A percentile compares a stretch with the other conserved stretches of the same genome.
These are phyloP conservation scores for Cryptocephalus primarius DNA, from an alignment of 2,888 invertebrate species.

Conservation along the genomic window DNA sequence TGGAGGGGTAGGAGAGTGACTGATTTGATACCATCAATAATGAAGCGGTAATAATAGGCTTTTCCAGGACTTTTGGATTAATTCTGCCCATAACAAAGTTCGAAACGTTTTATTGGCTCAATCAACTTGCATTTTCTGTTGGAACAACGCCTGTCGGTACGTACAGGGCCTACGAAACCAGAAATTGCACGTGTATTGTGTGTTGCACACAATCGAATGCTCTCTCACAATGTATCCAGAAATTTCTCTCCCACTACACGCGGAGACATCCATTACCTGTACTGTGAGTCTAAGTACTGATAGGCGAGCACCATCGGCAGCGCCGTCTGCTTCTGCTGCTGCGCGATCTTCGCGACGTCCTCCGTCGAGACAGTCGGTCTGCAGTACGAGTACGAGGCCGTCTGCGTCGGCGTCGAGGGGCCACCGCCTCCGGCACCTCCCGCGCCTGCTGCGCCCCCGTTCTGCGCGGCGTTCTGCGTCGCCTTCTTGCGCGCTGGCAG, in stretches of 20 bases:
- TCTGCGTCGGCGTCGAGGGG: conserved; percentile 41
- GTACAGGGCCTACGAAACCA: no score
- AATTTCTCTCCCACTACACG: no score
- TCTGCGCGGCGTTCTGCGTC: conserved; percentile 34
- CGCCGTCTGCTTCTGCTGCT: conserved; percentile 21
- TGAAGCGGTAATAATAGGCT: no score
- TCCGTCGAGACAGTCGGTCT: conserved; percentile 69
- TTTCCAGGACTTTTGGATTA: no score
- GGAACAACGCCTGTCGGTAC: no score
- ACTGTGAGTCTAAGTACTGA: conserved; percentile 58
- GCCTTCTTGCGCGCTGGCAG: conserved; percentile 76
- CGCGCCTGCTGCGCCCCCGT: background rate
- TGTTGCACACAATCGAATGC: no score
- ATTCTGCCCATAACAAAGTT: no score
- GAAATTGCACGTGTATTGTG: no score
- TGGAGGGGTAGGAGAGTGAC: background rate
- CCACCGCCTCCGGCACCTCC: conserved; percentile 31
- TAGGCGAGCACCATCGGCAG: conserved; percentile 35
- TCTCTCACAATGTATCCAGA: no score
- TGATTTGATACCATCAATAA: no score
- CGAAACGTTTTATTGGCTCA: no score
- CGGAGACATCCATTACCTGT: conserved; percentile 38
- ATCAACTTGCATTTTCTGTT: no score
- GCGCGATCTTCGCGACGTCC: conserved; percentile 50
- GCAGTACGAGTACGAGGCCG: conserved; percentile 46